Conservation (phyloP, 2,888 invertebrate species). For the Chrysotoxum bicinctum region DNA sequence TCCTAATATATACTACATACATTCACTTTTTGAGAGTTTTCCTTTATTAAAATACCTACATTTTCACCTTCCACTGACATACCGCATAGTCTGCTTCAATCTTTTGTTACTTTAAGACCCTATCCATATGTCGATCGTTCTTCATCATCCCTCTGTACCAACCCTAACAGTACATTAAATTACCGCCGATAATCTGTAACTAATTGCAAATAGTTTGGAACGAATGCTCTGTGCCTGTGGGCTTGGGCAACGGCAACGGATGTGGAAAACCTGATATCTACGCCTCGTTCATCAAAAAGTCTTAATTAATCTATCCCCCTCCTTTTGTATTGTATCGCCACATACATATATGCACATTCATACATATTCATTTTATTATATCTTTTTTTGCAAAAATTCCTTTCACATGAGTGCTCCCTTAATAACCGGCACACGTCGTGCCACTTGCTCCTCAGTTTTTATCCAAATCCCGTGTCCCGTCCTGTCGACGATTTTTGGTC, state of each 20-base stretch:
- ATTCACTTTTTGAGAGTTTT: background rate
- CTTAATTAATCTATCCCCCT: slow-evolving; percentile 60
- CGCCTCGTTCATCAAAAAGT: slow-evolving; percentile 31
- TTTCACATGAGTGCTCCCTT: slow-evolving; percentile 68
- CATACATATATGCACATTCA: slow-evolving; percentile 12
- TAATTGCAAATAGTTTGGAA: slow-evolving; percentile 66
- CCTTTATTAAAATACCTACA: background rate
- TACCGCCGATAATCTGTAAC: slow-evolving; percentile 64
- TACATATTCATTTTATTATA: slow-evolving; percentile 51
- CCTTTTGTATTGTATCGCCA: background rate
- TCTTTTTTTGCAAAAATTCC: slow-evolving; percentile 43
- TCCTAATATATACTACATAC: background rate
- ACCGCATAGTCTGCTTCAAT: background rate
- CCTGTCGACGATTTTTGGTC: slow-evolving; percentile 56
- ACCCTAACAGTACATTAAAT: slow-evolving; percentile 71
- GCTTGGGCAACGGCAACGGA: slow-evolving; percentile 22
- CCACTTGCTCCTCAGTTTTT: slow-evolving; percentile 36
- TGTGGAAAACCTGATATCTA: slow-evolving; percentile 47
- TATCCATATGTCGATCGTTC: background rate
- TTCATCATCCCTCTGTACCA: background rate
- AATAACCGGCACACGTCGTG: slow-evolving; percentile 69
- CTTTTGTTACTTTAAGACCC: background rate
- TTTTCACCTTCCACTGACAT: background rate
- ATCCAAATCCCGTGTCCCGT: slow-evolving; percentile 12
- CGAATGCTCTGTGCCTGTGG: slow-evolving; percentile 42